Percentiles rank a stretch among this genome's conserved stretches.
These are phyloP conservation scores for Creontiades dilutus DNA, from an alignment of 2,888 invertebrate genomes.

Conservation along the genomic window DNA sequence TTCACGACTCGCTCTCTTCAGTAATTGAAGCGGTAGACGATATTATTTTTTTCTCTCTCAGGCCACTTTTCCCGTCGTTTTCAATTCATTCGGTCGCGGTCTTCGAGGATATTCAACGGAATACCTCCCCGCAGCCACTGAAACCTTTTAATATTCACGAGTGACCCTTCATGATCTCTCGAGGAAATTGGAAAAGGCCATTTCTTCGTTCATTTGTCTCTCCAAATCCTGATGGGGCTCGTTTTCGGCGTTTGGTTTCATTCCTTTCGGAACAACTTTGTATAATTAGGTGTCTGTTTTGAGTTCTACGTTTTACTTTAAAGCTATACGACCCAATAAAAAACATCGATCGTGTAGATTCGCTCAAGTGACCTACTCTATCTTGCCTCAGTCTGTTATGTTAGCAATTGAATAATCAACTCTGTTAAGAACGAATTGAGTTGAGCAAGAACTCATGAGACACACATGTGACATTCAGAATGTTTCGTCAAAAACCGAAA, in stretches of 20 bases:
- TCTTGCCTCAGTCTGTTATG: no score
- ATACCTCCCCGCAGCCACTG: background rate
- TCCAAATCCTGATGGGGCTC: background rate
- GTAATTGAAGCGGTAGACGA: constrained; percentile 53
- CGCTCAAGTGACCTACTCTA: no score
- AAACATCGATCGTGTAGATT: no score
- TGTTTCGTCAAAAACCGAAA: no score
- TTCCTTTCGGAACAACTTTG: background rate
- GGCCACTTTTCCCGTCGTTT: constrained; percentile 41
- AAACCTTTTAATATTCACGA: constrained; percentile 57
- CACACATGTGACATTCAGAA: no score
- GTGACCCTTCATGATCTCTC: constrained; percentile 58
- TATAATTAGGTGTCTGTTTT: constrained; percentile 1
- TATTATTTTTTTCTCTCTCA: constrained; percentile 30
- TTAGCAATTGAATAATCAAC: no score
- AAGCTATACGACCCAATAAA: no score
- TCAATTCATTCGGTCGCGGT: constrained; percentile 41
- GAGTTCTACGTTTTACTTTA: background rate
- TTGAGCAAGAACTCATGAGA: no score
- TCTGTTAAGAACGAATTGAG: no score
- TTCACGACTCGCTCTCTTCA: background rate
- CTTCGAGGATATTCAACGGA: constrained; percentile 44
- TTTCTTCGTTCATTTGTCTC: constrained; percentile 32
- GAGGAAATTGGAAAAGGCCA: constrained; percentile 53
- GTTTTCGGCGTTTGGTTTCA: constrained; percentile 27